phyloP scores from a whole-genome alignment of 2,797 vertebrate species.

The Heteromormyrus szaboi region DNA sequence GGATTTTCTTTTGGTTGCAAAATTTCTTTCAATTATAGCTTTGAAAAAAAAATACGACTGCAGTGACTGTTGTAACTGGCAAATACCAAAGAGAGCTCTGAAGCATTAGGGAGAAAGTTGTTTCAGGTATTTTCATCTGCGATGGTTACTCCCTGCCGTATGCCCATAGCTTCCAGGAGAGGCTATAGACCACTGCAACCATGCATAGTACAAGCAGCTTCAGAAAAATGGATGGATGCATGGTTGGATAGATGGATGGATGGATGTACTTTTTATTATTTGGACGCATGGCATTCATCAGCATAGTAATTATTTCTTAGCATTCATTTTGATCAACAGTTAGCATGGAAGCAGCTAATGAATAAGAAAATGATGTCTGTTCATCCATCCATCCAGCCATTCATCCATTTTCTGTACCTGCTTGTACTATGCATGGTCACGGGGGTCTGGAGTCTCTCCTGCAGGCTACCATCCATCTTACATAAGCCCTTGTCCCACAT shows the following conservation, averaged over 20 bases:
- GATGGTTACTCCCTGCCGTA: neutral
- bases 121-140: neutral
- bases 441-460: neutral
- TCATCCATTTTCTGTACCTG: neutral
- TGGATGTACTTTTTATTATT: neutral
- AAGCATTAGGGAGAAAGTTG: neutral
- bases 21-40: constrained; percentile 52
- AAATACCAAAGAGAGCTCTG: constrained; percentile 39
- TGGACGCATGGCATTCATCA: neutral
- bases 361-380: neutral
- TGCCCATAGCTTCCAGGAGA: neutral
- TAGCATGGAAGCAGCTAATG: neutral
- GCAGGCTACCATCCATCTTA: neutral
- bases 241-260: neutral
- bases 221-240: neutral
- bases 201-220: neutral
- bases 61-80: constrained; percentile 48
- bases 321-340: neutral
- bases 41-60: constrained; percentile 47
- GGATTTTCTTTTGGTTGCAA: constrained; percentile 39
- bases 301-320: neutral
- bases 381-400: neutral
- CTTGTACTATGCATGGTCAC: neutral
- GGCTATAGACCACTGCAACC: neutral
- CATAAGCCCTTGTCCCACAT: neutral